phyloP scores from a whole-genome alignment of 2,888 invertebrate genomes.

The Coenonympha arcania region DNA sequence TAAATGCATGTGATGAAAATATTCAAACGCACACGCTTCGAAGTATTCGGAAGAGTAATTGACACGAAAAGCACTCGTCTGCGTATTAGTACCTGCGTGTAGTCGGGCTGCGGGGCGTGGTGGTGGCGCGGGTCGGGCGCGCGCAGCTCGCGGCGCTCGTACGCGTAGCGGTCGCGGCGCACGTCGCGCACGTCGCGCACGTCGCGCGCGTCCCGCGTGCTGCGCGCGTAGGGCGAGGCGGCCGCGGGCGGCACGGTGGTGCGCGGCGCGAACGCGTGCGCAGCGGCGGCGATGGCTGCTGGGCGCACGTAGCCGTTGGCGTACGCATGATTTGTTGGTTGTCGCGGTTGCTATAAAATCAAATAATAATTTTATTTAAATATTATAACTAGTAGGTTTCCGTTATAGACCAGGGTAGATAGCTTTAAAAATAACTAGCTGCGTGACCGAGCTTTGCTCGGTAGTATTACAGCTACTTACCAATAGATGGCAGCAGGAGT shows the following conservation, averaged over 20 bases:
- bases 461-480: no score
- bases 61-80: no score
- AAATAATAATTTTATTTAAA: no score
- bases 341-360: conserved; percentile 33
- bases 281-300: conserved; percentile 10
- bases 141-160: conserved; percentile 48
- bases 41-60: no score
- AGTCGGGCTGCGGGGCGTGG: conserved; percentile 50
- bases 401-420: no score
- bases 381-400: no score
- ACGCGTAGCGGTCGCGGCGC: conserved; percentile 50
- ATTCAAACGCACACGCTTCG: no score
- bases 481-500: no score
- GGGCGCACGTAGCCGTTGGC: conserved; percentile 51
- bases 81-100: conserved; percentile 70
- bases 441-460: no score
- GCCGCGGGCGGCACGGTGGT: conserved; percentile 19
- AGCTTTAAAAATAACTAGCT: no score
- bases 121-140: conserved; percentile 37
- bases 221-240: conserved; percentile 21
- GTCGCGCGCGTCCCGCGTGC: conserved; percentile 29
- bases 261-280: conserved; percentile 16
- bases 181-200: conserved; percentile 29
- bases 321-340: conserved; percentile 41
- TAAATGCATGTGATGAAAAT: no score